Evolutionary conservation across 2,113 vertebrate genomes (phyloP).

Genomic region (Megaleporinus macrocephalus): DNA sequence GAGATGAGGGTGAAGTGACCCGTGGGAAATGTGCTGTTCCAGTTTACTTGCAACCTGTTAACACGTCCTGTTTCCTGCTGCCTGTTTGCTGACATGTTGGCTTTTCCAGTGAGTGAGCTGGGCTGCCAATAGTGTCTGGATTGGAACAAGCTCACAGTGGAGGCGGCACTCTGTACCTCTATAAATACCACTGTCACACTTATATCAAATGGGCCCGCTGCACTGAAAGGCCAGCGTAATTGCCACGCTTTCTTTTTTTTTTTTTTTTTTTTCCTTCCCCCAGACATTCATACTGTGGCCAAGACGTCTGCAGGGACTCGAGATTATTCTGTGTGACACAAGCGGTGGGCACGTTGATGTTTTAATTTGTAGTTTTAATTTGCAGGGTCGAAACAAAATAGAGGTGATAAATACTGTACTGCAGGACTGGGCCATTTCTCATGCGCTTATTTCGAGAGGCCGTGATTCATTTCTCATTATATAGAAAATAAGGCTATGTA

Average conservation of each 20-base stretch:
- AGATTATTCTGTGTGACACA: constrained; percentile 66
- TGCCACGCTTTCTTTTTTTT: constrained; percentile 64
- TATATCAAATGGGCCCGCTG: constrained; percentile 71
- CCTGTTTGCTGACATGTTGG: constrained; percentile 79
- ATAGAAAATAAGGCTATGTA: background rate
- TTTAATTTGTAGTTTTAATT: constrained; percentile 65
- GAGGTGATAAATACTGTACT: constrained; percentile 25
- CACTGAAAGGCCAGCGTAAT: constrained; percentile 66
- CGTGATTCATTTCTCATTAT: background rate
- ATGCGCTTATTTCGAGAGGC: background rate
- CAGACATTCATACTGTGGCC: constrained; percentile 61
- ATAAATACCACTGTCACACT: constrained; percentile 77
- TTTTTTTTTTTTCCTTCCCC: constrained; percentile 59
- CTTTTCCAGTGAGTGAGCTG: constrained; percentile 78
- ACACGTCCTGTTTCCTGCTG: constrained; percentile 72
- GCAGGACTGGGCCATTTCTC: background rate
- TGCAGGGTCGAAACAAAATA: background rate
- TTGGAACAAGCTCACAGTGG: constrained; percentile 63
- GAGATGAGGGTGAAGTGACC: constrained; percentile 10
- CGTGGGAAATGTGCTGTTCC: constrained; percentile 44
- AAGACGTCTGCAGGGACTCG: constrained; percentile 69
- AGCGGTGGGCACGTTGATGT: constrained; percentile 66
- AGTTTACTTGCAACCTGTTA: constrained; percentile 72
- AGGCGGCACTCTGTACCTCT: constrained; percentile 62
- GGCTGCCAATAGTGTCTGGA: constrained; percentile 75